Evolutionary conservation across 1,140 invertebrate genomes (phyloP).

Genomic region (Leptopilina boulardi): DNA sequence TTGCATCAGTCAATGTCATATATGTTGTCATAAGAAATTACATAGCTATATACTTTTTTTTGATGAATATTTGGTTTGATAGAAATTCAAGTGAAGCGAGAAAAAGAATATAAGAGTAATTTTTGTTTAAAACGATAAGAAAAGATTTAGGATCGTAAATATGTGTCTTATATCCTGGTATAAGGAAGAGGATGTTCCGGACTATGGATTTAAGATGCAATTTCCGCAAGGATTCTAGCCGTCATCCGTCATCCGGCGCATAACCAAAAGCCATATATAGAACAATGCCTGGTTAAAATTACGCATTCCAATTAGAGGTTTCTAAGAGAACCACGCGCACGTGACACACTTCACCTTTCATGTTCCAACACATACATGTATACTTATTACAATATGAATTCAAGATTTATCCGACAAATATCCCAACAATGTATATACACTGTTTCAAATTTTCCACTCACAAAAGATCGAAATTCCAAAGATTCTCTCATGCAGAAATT

Average conservation of each 20-base stretch:
- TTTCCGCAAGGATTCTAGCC: conserved; percentile 58
- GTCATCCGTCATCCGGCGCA: conserved; percentile 59
- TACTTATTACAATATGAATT: not conserved
- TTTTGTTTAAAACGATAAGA: conserved; percentile 13
- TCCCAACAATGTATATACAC: no score
- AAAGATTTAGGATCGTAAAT: conserved; percentile 3
- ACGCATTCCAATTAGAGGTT: conserved; percentile 63
- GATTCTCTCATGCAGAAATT: no score
- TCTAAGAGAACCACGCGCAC: conserved; percentile 43
- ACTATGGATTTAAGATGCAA: conserved; percentile 64
- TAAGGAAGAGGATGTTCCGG: conserved; percentile 53
- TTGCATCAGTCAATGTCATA: not conserved
- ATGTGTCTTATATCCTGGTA: conserved; percentile 1
- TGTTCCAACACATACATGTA: conserved; percentile 35
- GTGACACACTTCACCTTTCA: conserved; percentile 30
- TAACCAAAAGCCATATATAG: conserved; percentile 35
- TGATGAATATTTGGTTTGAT: not conserved
- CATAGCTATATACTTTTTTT: not conserved
- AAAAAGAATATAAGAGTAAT: not conserved
- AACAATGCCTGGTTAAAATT: conserved; percentile 60
- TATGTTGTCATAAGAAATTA: not conserved
- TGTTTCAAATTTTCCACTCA: not conserved
- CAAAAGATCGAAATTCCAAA: not conserved
- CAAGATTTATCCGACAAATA: not conserved
- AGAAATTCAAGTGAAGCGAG: not conserved